A percentile compares a stretch with the other conserved stretches of the same genome.
phyloP scores from a whole-genome alignment of 2,113 vertebrate species.

The Carassius carassius region DNA sequence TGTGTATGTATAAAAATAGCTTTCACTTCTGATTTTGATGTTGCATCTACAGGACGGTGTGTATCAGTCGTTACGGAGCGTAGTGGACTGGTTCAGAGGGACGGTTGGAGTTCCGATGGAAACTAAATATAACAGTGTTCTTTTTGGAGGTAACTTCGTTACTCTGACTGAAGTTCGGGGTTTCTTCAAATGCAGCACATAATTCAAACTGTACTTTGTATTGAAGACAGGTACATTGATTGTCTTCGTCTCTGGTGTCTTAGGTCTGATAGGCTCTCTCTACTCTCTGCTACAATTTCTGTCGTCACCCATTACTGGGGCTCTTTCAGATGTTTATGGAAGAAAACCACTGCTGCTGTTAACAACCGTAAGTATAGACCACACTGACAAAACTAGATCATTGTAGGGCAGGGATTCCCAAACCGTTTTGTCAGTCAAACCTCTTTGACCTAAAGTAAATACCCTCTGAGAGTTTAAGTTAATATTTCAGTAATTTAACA shows the following conservation, averaged over 20 bases:
- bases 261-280: slow-evolving; percentile 90
- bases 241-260: not conserved
- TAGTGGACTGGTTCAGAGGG: slow-evolving; percentile 86
- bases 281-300: slow-evolving; percentile 95
- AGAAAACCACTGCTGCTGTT: slow-evolving; percentile 85
- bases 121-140: slow-evolving; percentile 88
- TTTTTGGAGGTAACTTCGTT: slow-evolving; percentile 87
- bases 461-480: not conserved
- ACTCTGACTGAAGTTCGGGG: not conserved
- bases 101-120: slow-evolving; percentile 85
- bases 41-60: slow-evolving; percentile 78
- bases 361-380: slow-evolving; percentile 78
- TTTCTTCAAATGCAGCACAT: not conserved
- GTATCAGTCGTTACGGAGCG: slow-evolving; percentile 83
- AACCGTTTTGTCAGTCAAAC: not conserved
- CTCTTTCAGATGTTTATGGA: slow-evolving; percentile 85
- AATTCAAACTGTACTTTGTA: not conserved
- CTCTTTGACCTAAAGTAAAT: not conserved
- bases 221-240: not conserved
- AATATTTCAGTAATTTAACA: not conserved
- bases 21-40: not conserved
- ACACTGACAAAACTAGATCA: not conserved
- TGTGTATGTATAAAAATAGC: not conserved
- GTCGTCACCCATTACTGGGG: slow-evolving; percentile 85
- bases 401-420: no score